Evolutionary conservation across 2,888 invertebrate species (phyloP).

Genomic region (Perithous albicinctus): DNA sequence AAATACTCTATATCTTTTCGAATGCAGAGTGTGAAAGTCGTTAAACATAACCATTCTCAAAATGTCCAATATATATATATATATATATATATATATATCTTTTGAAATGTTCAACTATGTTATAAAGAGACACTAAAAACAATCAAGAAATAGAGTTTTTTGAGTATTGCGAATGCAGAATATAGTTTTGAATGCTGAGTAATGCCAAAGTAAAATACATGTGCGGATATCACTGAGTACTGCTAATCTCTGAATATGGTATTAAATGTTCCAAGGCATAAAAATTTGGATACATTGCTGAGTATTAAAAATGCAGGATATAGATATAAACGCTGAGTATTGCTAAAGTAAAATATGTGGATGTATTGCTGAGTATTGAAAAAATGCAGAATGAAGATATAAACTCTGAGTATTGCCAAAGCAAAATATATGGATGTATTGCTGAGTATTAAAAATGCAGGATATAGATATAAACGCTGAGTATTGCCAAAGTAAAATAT

Average conservation of each 20-base stretch:
- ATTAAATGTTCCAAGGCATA: not conserved
- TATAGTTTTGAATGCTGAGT: not conserved
- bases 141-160: not conserved
- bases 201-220: slow-evolving; percentile 1
- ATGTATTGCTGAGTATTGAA: too few species aligned
- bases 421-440: not conserved
- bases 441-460: not conserved
- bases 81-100: too few species aligned
- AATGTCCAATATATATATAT: too few species aligned
- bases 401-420: slow-evolving; percentile 30
- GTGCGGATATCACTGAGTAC: slow-evolving; percentile 30
- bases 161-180: slow-evolving; percentile 31
- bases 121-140: too few species aligned
- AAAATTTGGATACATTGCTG: not conserved
- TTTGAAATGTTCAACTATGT: too few species aligned
- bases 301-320: not conserved
- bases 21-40: too few species aligned
- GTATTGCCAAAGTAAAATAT: not conserved
- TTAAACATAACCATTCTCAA: too few species aligned
- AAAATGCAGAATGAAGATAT: not conserved
- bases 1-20: too few species aligned
- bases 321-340: not conserved
- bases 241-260: not conserved
- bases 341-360: too few species aligned
- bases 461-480: too few species aligned